Percentiles rank a stretch among this genome's conserved stretches.
Evolutionary conservation across 1,140 invertebrate genomes (phyloP).

Genomic region (Cardiocondyla obscurior): DNA sequence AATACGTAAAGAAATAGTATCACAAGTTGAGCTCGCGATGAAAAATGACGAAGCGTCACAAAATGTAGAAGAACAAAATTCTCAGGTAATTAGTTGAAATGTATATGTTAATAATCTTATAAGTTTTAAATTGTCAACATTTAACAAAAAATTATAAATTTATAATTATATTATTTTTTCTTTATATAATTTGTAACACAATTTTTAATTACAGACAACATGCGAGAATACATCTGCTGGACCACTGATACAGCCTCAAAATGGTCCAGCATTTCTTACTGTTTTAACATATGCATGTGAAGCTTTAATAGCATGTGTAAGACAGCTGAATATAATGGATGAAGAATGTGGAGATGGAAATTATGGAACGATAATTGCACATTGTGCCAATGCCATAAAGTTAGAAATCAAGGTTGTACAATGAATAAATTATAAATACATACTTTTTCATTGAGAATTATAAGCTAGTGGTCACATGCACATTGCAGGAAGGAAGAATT

Average conservation of each 20-base stretch:
- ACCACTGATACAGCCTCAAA: constrained; percentile 70
- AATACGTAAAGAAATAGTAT: not conserved
- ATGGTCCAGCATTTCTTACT: constrained; percentile 71
- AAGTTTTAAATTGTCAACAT: no score
- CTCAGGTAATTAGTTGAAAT: not conserved
- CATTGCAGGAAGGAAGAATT: constrained; percentile 64
- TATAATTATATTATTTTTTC: not conserved
- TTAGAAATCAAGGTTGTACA: constrained; percentile 63
- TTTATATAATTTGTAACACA: not conserved
- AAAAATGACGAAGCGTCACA: not conserved
- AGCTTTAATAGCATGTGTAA: constrained; percentile 84
- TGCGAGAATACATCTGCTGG: constrained; percentile 53
- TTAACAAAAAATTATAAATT: no score
- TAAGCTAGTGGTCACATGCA: constrained; percentile 15
- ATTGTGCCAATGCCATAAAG: constrained; percentile 83
- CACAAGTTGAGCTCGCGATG: not conserved
- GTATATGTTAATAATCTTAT: no score
- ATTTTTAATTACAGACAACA: constrained; percentile 25
- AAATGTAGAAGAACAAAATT: not conserved
- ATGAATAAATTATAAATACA: not conserved
- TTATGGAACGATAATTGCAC: constrained; percentile 86
- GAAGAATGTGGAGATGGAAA: constrained; percentile 86
- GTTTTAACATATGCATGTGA: constrained; percentile 83
- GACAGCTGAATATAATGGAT: constrained; percentile 87
- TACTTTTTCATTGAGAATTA: not conserved